phyloP scores from a whole-genome alignment of 2,888 invertebrate species.

The Augochlorella aurata region DNA sequence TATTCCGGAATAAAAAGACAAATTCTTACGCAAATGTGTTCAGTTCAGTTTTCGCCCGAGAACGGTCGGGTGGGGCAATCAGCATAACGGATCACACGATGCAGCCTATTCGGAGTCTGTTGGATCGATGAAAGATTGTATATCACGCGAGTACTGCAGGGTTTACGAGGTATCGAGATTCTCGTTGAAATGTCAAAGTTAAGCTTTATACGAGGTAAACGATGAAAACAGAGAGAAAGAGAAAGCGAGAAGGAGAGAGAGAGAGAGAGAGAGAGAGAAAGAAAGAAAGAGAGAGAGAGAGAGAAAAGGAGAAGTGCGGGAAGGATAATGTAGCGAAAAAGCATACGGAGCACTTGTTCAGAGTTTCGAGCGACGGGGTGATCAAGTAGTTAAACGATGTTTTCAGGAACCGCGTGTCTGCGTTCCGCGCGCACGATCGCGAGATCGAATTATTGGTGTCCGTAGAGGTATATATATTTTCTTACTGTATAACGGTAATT shows the following conservation, averaged over 20 bases:
- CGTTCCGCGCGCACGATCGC: conserved; percentile 64
- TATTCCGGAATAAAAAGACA: background rate
- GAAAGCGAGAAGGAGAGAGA: no score
- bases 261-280: background rate
- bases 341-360: conserved; percentile 34
- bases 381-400: conserved; percentile 29
- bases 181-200: conserved; percentile 57
- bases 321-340: conserved; percentile 23
- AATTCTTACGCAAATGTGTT: conserved; percentile 54
- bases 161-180: conserved; percentile 67
- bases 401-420: conserved; percentile 55
- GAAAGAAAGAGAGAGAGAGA: background rate
- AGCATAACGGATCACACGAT: background rate
- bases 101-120: conserved; percentile 1
- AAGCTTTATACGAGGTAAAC: conserved; percentile 51
- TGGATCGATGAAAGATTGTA: conserved; percentile 1
- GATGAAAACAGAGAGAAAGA: no score
- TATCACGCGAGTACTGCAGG: conserved; percentile 56
- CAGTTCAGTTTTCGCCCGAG: conserved; percentile 42
- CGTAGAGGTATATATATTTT: conserved; percentile 72
- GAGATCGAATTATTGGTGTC: conserved; percentile 69
- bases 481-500: conserved; percentile 67
- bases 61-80: background rate
- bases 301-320: no score
- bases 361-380: conserved; percentile 24